Evolutionary conservation across 2,113 vertebrate genomes (phyloP).

Genomic region (Oxyruncus cristatus): DNA sequence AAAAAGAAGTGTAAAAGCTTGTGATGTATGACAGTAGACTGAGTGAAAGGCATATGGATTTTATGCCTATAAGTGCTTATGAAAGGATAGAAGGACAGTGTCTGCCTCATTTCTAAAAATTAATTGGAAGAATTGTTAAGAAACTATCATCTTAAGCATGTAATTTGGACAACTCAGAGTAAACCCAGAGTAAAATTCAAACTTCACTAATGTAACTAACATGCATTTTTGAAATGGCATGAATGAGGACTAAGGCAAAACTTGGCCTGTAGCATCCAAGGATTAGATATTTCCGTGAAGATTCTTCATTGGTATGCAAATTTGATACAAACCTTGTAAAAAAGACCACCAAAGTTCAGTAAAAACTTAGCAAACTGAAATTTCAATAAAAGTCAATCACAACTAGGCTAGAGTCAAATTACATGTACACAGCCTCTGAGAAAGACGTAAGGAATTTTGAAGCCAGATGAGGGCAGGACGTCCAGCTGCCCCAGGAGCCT

Average conservation of each 20-base stretch:
- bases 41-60: not conserved
- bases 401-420: not conserved
- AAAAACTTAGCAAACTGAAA: not conserved
- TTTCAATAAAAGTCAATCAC: not conserved
- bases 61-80: not conserved
- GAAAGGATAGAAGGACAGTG: not conserved
- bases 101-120: not conserved
- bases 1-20: conserved; percentile 42
- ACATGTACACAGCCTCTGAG: not conserved
- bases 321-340: not conserved
- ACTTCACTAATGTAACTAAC: not conserved
- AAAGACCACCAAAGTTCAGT: not conserved
- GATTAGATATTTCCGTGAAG: not conserved
- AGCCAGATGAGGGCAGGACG: no score
- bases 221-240: not conserved
- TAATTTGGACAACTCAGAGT: not conserved
- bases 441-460: not conserved
- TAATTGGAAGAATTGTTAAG: not conserved
- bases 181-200: not conserved
- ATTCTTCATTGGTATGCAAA: not conserved
- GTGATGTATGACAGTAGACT: conserved; percentile 7
- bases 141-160: not conserved
- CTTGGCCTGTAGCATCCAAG: not conserved
- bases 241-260: not conserved
- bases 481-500: fast-evolving